phyloP scores from a whole-genome alignment of 1,140 invertebrate species.

The Eupeodes corollae region DNA sequence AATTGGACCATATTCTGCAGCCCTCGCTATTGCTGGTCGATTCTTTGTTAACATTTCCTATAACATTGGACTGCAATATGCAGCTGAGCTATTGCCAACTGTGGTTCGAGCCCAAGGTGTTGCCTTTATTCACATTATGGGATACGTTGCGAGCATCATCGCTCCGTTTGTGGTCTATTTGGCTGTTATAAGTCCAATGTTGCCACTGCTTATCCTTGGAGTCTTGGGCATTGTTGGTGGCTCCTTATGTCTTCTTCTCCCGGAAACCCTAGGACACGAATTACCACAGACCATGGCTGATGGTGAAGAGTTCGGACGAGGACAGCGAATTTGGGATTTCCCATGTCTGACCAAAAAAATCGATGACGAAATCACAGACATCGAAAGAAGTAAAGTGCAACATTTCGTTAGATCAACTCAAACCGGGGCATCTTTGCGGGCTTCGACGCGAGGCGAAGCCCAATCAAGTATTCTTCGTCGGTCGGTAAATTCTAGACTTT shows the following conservation, averaged over 20 bases:
- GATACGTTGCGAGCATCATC: slow-evolving; percentile 69
- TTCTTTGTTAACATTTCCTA: slow-evolving; percentile 79
- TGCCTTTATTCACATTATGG: slow-evolving; percentile 73
- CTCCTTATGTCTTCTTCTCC: slow-evolving; percentile 58
- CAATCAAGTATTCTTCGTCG: slow-evolving; percentile 53
- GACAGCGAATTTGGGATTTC: slow-evolving; percentile 65
- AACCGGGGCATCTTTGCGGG: slow-evolving; percentile 42
- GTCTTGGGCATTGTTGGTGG: slow-evolving; percentile 60
- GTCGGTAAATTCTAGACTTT: slow-evolving; percentile 24
- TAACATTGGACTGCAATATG: slow-evolving; percentile 81
- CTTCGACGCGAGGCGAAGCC: slow-evolving; percentile 52
- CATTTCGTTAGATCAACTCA: slow-evolving; percentile 30
- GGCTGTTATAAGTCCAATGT: slow-evolving; percentile 50
- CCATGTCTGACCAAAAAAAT: slow-evolving; percentile 50
- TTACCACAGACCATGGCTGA: slow-evolving; percentile 72
- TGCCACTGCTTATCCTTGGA: slow-evolving; percentile 66
- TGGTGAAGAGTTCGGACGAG: slow-evolving; percentile 70
- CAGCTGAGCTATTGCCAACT: slow-evolving; percentile 74
- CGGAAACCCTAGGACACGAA: slow-evolving; percentile 72
- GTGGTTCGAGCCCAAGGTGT: slow-evolving; percentile 75
- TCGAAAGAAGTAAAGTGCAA: slow-evolving; percentile 2
- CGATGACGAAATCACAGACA: slow-evolving; percentile 12
- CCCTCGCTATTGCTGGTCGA: slow-evolving; percentile 63
- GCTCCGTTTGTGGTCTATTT: slow-evolving; percentile 74
- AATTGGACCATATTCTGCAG: slow-evolving; percentile 50